Conservation (phyloP, 2,113 vertebrate genomes). For the Aythya baeri region DNA sequence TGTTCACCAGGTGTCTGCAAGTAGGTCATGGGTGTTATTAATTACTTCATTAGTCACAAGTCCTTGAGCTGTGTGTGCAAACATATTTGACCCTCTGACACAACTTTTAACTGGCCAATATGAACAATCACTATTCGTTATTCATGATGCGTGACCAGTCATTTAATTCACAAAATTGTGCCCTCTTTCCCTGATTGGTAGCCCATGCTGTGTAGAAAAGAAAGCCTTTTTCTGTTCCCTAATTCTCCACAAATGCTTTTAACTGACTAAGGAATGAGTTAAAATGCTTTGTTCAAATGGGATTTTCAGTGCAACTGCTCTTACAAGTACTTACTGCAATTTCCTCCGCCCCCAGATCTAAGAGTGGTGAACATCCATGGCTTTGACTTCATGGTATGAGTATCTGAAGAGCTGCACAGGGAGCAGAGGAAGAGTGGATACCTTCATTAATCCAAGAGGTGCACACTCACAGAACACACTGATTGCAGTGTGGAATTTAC, state of each 20-base stretch:
- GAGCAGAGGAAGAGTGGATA: not conserved
- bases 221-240: not conserved
- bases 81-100: slow-evolving; percentile 49
- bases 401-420: not conserved
- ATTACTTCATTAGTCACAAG: slow-evolving; percentile 5
- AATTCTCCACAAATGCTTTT: not conserved
- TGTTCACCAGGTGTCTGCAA: slow-evolving; percentile 14
- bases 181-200: not conserved
- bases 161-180: not conserved
- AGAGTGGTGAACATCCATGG: accelerated
- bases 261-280: not conserved
- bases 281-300: not conserved
- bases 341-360: not conserved
- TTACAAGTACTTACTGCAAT: not conserved
- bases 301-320: not conserved
- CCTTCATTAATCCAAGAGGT: not conserved
- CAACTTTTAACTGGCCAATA: not conserved
- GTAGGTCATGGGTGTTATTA: not conserved
- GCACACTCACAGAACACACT: not conserved
- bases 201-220: not conserved
- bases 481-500: not conserved
- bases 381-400: accelerated
- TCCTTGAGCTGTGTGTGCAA: slow-evolving; percentile 44
- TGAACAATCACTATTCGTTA: not conserved
- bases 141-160: accelerated